These are phyloP conservation scores for Potorous gilbertii DNA, from an alignment of 2,797 vertebrate genomes.

Conservation along the genomic window DNA sequence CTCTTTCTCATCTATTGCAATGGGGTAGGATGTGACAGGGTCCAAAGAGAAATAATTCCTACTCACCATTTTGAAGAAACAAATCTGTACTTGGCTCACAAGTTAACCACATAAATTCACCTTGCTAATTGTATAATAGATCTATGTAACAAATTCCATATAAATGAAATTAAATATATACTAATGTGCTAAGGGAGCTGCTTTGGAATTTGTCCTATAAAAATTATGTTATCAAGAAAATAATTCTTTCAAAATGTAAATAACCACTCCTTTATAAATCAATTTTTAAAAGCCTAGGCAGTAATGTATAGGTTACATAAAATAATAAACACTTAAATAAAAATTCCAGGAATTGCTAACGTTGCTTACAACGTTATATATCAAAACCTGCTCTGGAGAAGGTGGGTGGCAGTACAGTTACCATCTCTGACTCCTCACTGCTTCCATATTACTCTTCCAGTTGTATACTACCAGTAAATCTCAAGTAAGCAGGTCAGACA, in stretches of 20 bases:
- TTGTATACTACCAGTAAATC: background rate
- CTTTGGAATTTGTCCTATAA: background rate
- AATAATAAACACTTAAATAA: constrained; percentile 25
- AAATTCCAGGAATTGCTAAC: constrained; percentile 1
- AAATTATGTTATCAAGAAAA: background rate
- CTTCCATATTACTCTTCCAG: background rate
- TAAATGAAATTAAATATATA: background rate
- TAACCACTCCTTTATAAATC: background rate
- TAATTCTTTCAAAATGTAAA: background rate
- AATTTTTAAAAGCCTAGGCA: background rate
- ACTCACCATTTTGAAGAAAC: background rate
- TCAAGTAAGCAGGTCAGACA: background rate
- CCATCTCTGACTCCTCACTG: background rate
- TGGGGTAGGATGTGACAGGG: background rate
- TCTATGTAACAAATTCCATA: background rate
- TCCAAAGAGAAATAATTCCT: background rate
- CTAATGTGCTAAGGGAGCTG: background rate
- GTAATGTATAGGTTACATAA: constrained; percentile 52
- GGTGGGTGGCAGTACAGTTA: background rate
- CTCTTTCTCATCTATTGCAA: background rate
- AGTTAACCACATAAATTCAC: background rate
- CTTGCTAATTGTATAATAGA: background rate
- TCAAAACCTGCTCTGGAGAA: background rate
- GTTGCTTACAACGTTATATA: constrained; percentile 23
- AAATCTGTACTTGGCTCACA: too few relatives aligned